Percentiles rank a stretch among this genome's conserved stretches.
phyloP scores from a whole-genome alignment of 2,797 vertebrate genomes.

The Hypotaenidia philippensis region DNA sequence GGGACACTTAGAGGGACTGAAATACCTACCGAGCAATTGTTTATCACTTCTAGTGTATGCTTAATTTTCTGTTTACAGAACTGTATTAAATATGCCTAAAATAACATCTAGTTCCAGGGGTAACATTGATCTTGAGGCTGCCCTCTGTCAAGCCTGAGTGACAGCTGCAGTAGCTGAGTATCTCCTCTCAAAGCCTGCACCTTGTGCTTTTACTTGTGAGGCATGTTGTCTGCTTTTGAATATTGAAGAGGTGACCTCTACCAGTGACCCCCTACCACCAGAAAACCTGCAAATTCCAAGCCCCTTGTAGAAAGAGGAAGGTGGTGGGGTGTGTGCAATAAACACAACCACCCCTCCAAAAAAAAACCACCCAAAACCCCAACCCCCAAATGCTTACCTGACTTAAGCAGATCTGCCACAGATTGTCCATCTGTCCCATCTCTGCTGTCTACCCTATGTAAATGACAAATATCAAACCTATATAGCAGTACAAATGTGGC shows the following conservation, averaged over 20 bases:
- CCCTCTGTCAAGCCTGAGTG: neutral
- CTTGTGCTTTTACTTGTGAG: neutral
- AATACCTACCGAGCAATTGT: neutral
- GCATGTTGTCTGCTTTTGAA: neutral
- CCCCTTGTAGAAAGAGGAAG: neutral
- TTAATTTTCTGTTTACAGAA: neutral
- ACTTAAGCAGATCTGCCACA: neutral
- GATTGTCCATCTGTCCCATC: neutral
- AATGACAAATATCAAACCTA: neutral
- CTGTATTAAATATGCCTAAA: neutral
- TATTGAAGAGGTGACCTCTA: neutral
- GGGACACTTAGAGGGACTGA: neutral
- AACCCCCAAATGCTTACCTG: neutral
- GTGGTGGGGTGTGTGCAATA: too few relatives aligned
- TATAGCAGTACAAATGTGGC: neutral
- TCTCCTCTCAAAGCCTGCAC: neutral
- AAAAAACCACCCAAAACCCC: too few relatives aligned
- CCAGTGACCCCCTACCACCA: neutral
- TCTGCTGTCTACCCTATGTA: neutral
- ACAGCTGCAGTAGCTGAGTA: neutral
- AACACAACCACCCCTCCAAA: too few relatives aligned
- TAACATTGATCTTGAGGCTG: neutral
- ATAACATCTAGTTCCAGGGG: neutral
- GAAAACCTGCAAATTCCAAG: neutral
- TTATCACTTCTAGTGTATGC: neutral